Evolutionary conservation across 2,888 invertebrate genomes (phyloP), one percentile per base, ranked within the genome.

Genomic region (Andrena praecox): DNA sequence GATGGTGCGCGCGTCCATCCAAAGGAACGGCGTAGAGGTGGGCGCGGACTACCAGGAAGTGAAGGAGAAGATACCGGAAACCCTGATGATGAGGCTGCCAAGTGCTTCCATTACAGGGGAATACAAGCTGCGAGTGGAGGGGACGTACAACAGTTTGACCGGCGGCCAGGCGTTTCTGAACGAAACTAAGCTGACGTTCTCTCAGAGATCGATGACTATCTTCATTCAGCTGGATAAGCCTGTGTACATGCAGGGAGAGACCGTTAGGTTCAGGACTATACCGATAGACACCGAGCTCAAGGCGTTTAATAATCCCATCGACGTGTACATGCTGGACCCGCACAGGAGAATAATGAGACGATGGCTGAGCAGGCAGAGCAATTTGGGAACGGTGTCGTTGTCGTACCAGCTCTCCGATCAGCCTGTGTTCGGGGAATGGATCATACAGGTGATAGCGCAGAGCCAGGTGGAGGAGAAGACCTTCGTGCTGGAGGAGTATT

Each of bases 181-280:
- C 91, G 98, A 98, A 93, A 98, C 98, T 0, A 95, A 96, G 78
- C 95, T 99, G 16, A 95, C 95, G 1, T 99, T 99, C 94, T 98
- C 98, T 0, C 97, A 97, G 89, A 95, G 99, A 54, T 98, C 98
- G 67, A 98, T 99, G 97, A 98, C 99, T 0, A 98, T 99, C 84
- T 98, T 99, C 93, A 97, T 99, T 87, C 99, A 99, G 94, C 96
- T 98, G 90, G 98, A 99, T 93, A 98, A 98, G 92, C 99, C 99
- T 0, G 96, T 99, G 5, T 99, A 99, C 92, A 98, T 97, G 96
- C 99, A 99, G 94, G 97, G 97, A 5, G 98, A 99, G 94, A 97
- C 95, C 77, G 96, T 90, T 94, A 95, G 96, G 76, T 98, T 99
- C 94, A 96, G 99, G 56, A 96, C 98, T 7, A 97, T 99, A 87